These are phyloP conservation scores for Macrophya alboannulata DNA, from an alignment of 2,888 invertebrate genomes.

Conservation along the genomic window DNA sequence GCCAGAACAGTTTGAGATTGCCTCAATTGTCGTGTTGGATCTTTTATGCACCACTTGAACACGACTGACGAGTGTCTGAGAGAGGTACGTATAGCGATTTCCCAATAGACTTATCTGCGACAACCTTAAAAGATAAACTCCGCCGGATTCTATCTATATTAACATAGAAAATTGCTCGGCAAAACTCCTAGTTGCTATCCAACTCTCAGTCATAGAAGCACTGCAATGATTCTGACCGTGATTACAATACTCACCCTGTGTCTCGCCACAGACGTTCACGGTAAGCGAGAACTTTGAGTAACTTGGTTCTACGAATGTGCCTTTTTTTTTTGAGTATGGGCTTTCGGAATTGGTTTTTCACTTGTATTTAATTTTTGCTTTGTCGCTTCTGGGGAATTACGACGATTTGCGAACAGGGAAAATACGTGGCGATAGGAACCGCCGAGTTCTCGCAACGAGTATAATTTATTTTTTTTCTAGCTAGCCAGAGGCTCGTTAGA, in stretches of 20 bases:
- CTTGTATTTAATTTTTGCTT: background rate
- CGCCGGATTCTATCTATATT: background rate
- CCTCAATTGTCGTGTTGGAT: background rate
- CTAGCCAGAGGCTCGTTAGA: too few species aligned
- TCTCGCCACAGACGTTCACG: background rate
- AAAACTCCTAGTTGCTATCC: background rate
- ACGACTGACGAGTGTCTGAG: background rate
- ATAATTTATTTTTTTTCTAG: too few species aligned
- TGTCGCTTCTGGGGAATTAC: background rate
- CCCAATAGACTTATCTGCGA: background rate
- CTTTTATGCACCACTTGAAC: background rate
- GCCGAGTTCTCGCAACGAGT: too few species aligned
- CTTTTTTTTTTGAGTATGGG: background rate
- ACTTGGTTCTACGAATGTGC: background rate
- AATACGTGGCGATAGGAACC: too few species aligned
- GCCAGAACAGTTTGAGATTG: background rate
- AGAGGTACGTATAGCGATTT: too few species aligned
- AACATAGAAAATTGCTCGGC: background rate
- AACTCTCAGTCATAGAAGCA: constrained; percentile 20
- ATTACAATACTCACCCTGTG: constrained; percentile 17
- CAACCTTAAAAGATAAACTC: background rate
- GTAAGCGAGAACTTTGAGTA: constrained; percentile 24
- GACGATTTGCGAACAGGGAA: background rate
- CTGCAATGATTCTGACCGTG: constrained; percentile 25
- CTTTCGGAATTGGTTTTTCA: background rate